A percentile compares a stretch with the other conserved stretches of the same genome.
Evolutionary conservation across 1,140 invertebrate genomes (phyloP).

Genomic region (Brachionus asplanchnoidis): DNA sequence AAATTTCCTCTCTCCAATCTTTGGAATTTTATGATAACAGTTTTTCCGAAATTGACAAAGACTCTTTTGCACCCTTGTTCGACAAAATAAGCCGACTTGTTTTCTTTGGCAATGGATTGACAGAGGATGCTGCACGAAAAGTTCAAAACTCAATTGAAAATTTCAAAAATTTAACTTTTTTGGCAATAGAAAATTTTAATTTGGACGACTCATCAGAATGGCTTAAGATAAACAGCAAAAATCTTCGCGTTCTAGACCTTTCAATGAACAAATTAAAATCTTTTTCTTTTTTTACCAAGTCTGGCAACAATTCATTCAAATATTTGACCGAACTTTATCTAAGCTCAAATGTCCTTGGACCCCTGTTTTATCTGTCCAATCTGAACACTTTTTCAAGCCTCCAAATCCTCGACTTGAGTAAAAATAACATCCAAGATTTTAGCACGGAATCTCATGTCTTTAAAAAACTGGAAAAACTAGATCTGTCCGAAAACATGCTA

Average conservation of each 20-base stretch:
- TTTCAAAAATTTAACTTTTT: background rate
- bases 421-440: background rate
- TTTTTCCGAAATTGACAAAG: background rate
- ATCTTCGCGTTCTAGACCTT: background rate
- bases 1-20: background rate
- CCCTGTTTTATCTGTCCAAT: background rate
- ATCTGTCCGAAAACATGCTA: background rate
- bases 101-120: background rate
- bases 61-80: background rate
- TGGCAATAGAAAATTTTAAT: background rate
- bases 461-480: background rate
- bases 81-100: background rate
- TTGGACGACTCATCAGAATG: background rate
- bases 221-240: background rate
- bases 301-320: background rate
- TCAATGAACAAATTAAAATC: background rate
- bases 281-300: background rate
- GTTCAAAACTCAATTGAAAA: background rate
- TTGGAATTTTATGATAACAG: background rate
- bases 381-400: background rate
- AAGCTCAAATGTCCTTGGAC: background rate
- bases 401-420: background rate
- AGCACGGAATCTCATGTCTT: background rate
- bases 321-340: background rate
- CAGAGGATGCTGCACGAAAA: background rate